Conservation (phyloP, 2,113 vertebrate genomes). For the Gobiocypris rarus region DNA sequence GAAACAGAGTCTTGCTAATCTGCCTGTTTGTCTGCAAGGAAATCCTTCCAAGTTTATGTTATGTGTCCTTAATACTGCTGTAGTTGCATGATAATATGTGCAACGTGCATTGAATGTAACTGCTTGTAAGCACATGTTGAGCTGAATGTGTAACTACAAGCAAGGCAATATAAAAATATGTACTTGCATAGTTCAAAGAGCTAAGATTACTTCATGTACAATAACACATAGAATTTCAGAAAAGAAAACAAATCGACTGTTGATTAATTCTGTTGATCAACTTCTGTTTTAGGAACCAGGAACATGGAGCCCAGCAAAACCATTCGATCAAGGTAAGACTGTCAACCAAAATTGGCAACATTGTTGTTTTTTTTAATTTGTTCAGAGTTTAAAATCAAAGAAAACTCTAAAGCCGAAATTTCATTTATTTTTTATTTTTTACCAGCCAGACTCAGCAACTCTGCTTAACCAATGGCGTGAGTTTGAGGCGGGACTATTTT, state of each 20-base stretch:
- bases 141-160: background rate
- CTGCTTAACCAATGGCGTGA: constrained; percentile 12
- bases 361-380: background rate
- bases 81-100: constrained; percentile 20
- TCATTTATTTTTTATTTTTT: background rate
- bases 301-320: constrained; percentile 90
- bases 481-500: background rate
- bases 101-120: background rate
- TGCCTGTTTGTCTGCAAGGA: background rate
- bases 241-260: background rate
- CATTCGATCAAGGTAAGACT: constrained; percentile 91
- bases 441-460: background rate
- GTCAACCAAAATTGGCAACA: background rate
- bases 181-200: no score
- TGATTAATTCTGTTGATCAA: constrained; percentile 7
- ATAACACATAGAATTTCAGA: background rate
- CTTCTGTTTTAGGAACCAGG: constrained; percentile 76
- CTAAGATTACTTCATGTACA: constrained; percentile 9
- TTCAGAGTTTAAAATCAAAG: background rate
- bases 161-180: background rate
- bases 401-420: background rate
- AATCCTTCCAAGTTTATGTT: background rate
- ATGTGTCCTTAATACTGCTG: background rate
- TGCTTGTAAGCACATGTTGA: background rate
- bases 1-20: constrained; percentile 8